phyloP scores from a whole-genome alignment of 2,888 invertebrate species.

The Eledone cirrhosa region DNA sequence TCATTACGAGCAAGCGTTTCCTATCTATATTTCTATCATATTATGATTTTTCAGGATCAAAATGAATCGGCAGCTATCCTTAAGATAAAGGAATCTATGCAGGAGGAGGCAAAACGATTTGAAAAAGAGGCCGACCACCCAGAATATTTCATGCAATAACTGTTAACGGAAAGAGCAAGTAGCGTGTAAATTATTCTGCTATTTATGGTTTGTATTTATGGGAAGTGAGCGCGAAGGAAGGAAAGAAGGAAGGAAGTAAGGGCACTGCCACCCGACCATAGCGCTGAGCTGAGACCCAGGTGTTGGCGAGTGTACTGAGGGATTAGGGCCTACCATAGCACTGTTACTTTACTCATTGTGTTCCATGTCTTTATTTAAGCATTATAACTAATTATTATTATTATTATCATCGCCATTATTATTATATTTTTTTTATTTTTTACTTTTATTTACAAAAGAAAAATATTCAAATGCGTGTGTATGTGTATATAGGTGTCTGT shows the following conservation, averaged over 20 bases:
- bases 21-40: constrained; percentile 29
- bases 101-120: constrained; percentile 96
- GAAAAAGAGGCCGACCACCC: constrained; percentile 63
- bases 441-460: no score
- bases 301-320: constrained; percentile 30
- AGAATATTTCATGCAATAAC: constrained; percentile 61
- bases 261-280: constrained; percentile 28
- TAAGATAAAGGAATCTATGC: constrained; percentile 99
- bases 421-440: no score
- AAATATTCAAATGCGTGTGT: no score
- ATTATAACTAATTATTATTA: no score
- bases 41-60: constrained; percentile 69
- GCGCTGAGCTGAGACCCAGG: constrained; percentile 27
- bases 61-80: constrained; percentile 99
- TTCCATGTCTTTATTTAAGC: no score
- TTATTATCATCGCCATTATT: no score
- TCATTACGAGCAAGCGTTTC: constrained; percentile 30
- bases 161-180: constrained; percentile 30
- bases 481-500: no score
- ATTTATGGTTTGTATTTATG: constrained; percentile 30
- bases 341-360: constrained; percentile 12
- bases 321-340: constrained; percentile 29
- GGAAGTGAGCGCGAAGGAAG: constrained; percentile 25
- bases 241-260: background rate
- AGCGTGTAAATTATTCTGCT: constrained; percentile 31